phyloP scores from a whole-genome alignment of 2,888 invertebrate genomes.

The Piscicola geometra region DNA sequence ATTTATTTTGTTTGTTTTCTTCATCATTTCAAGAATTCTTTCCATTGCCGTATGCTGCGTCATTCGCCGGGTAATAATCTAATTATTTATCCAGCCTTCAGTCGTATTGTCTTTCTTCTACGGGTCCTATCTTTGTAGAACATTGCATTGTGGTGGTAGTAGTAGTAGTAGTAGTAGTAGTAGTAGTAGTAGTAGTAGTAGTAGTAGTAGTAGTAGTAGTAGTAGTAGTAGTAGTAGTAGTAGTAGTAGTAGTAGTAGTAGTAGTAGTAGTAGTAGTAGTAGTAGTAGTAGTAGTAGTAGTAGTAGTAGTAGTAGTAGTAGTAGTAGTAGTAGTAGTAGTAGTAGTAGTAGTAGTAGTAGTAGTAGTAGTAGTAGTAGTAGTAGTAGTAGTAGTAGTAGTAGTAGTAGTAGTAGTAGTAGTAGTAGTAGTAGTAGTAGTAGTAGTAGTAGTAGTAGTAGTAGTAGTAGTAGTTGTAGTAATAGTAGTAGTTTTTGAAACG shows the following conservation, averaged over 20 bases:
- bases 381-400: not conserved
- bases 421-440: constrained; percentile 21
- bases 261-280: not conserved
- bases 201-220: constrained; percentile 15
- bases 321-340: no score
- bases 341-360: no score
- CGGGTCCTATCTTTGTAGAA: no score
- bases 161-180: constrained; percentile 18
- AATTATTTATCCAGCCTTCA: no score
- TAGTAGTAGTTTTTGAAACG: constrained; percentile 20
- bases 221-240: constrained; percentile 19
- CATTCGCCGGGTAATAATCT: no score
- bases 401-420: constrained; percentile 1
- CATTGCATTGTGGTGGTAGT: constrained; percentile 1
- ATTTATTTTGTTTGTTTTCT: no score
- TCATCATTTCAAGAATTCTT: no score
- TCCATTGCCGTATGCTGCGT: no score
- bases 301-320: no score
- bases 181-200: constrained; percentile 11
- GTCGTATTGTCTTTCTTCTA: no score
- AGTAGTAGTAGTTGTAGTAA: constrained; percentile 16
- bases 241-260: constrained; percentile 16
- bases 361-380: not conserved
- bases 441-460: constrained; percentile 21
- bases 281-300: no score